Conservation (phyloP, 2,797 vertebrate species). For the Leptoclinus maculatus region DNA sequence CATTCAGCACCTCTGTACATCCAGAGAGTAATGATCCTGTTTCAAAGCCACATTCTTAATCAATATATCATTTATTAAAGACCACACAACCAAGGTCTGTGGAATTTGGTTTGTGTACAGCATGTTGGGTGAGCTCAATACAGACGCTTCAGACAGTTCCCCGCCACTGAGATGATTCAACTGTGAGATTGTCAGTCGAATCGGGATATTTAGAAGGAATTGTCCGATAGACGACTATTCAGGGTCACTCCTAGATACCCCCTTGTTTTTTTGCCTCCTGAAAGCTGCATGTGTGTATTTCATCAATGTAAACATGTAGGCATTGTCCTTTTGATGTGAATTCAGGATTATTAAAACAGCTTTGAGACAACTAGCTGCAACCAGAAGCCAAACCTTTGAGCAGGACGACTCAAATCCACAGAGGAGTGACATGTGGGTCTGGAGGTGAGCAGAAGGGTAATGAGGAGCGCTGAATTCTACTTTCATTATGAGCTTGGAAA, state of each 20-base stretch:
- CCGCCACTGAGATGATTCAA: not conserved
- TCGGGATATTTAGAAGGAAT: not conserved
- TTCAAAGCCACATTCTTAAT: too few relatives aligned
- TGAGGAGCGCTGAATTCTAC: not conserved
- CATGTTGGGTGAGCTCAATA: too few relatives aligned
- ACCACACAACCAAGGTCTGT: too few relatives aligned
- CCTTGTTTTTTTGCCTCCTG: not conserved
- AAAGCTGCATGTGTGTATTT: not conserved
- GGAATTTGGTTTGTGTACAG: too few relatives aligned
- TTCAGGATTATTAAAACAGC: not conserved
- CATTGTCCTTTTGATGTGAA: not conserved
- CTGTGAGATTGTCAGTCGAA: not conserved
- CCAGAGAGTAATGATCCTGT: not conserved
- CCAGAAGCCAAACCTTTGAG: not conserved
- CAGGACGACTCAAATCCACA: not conserved
- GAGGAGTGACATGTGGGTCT: slow-evolving; percentile 5
- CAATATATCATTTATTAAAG: too few relatives aligned
- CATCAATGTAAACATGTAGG: not conserved
- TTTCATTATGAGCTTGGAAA: slow-evolving; percentile 15
- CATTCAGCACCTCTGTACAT: not conserved
- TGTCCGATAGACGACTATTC: not conserved
- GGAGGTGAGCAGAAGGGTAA: slow-evolving; percentile 21
- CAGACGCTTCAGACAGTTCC: not conserved
- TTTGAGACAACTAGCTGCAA: not conserved
- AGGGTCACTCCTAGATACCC: not conserved